Base-by-base conservation (phyloP, 1,140 invertebrate species). In the Megalonaias nervosa region DNA sequence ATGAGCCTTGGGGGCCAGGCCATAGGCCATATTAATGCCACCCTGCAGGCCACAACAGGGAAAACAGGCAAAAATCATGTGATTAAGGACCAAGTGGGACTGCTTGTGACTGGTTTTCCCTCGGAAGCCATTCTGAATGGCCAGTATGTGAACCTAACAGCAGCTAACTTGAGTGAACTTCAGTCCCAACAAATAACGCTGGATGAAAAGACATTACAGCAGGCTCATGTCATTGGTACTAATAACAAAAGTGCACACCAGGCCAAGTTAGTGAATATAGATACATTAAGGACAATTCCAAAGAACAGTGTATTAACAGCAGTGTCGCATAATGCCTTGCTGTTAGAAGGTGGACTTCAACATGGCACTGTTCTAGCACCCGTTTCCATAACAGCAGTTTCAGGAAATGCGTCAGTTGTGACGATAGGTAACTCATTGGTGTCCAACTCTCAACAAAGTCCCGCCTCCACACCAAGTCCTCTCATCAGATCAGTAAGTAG, bases 71-170 rank as follows among this genome's bases (percentile, higher is more conserved):
- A 85, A 68, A 88, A 85, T 62, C 85, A 79, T 79, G 68, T 84
- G 48, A 82, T 84, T 26, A 88, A 88, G 74, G 88, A 89, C 69
- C 69, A 61, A 14, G 74, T 88, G 70, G 84, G 84, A 38, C 77
- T 89, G 57, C 82, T 88, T 56, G 80, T 89, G 17, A 88, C 85
- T n/a, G 82, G 85, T 19, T 77, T 89, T 17, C 84, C 87, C 80
- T 82, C 82, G 15, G 81, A 77, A 58, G 74, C 83, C 48, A 59
- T 87, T 60, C 72, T 88, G 26, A 88, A 88, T 60, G 86, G 86
- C 56, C 86, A 87, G 71, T 85, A 83, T 68, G 75, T 89, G 57
- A 86, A 87, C 73, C 85, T 88, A 21, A 81, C 85, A 13, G 71
- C 23, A 38, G 76, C 66, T 62, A 48, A 67, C 55, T 26, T 67